Base-by-base conservation (phyloP, 2,797 vertebrate genomes). In the Podarcis siculus region DNA sequence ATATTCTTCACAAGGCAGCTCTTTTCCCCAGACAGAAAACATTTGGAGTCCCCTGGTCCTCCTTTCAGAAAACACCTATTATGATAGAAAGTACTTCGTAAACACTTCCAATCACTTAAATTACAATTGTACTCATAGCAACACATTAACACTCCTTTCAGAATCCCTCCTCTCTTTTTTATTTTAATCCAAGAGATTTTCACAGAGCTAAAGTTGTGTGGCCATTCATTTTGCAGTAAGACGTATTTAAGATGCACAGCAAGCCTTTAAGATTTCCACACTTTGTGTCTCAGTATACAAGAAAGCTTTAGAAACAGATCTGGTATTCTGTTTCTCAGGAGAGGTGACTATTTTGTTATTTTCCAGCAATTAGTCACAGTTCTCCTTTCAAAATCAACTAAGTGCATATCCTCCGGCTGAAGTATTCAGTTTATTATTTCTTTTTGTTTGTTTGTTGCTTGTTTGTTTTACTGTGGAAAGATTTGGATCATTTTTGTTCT, bases 61-160 rank as follows among this genome's bases (percentile, higher is more conserved):
- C 66, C 72, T 92, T 89, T 92, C 79, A 92, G 91, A 95, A 94
- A 90, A 91, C 76, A 72, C 90, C 90, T 89, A 87, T 92, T 83
- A 87, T 32, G 87, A 87, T 0, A 92, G 79, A 2, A 37, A 80
- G 67, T 86, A 69, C 86, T 90, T 88, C 87, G 89, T 77, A 92
- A 82, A 90, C 90, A 85, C 86, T 90, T 94, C 90, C 79, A 88
- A 64, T 93, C 91, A 79, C 71, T 85, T 77, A 92, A 93, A 88
- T 89, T 88, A 86, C 67, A 91, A 91, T 7, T 88, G 92, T 91
- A 95, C 89, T 90, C 92, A 95, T 96, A 94, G 92, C 93, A 95
- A 95, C 92, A 87, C 92, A 90, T 86, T 87, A 94, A 87, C 42
- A 78, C 79, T 90, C 89, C 89, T 8, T 69, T 45, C 82, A 94